Conservation (phyloP, 2,797 vertebrate species). For the Salmo trutta region DNA sequence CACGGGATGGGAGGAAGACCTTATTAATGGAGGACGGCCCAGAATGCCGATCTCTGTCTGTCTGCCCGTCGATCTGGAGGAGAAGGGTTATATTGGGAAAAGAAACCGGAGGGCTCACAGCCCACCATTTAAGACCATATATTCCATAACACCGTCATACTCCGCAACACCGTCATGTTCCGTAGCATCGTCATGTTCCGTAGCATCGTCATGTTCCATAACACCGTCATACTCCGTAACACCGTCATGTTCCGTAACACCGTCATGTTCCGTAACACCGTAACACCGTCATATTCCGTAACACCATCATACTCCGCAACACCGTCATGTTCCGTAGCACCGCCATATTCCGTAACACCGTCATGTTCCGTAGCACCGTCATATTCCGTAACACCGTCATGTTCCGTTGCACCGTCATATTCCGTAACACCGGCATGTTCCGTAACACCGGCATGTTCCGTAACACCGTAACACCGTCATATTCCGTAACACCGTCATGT, state of each 20-base stretch:
- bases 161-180: background rate
- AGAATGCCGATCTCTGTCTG: constrained; percentile 41
- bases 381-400: background rate
- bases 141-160: background rate
- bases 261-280: no score
- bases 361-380: no score
- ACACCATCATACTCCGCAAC: background rate
- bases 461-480: background rate
- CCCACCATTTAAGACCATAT: background rate
- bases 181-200: background rate
- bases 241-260: background rate
- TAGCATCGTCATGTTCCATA: background rate
- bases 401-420: background rate
- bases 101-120: constrained; percentile 11
- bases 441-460: background rate
- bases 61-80: constrained; percentile 1
- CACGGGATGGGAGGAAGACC: background rate
- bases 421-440: background rate
- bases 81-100: constrained; percentile 19
- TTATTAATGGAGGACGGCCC: constrained; percentile 31
- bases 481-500: background rate
- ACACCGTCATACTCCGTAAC: background rate
- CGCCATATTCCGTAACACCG: background rate
- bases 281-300: background rate
- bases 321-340: background rate